phyloP scores from a whole-genome alignment of 2,113 vertebrate genomes.

The Ictalurus furcatus region DNA sequence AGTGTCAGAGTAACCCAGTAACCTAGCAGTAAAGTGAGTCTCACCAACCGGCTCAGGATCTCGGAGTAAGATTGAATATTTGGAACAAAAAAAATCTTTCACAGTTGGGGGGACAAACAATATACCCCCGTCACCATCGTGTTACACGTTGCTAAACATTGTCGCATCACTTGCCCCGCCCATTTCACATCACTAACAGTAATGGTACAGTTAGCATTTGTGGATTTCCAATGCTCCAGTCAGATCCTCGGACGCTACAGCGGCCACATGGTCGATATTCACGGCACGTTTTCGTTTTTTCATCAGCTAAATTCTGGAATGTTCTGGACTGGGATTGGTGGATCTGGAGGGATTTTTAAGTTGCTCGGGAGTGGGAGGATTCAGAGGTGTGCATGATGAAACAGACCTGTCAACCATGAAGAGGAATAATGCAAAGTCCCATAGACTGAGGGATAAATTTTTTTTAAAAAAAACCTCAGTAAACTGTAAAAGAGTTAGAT shows the following conservation, averaged over 20 bases:
- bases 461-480: neutral
- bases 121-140: neutral
- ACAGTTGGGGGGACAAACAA: neutral
- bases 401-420: neutral
- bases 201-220: neutral
- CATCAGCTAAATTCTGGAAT: neutral
- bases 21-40: neutral
- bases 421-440: neutral
- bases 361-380: neutral
- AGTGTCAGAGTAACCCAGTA: neutral
- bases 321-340: neutral
- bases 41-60: neutral
- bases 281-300: neutral
- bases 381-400: neutral
- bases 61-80: neutral
- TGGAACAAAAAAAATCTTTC: neutral
- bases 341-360: neutral
- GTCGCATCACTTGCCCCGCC: neutral
- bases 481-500: neutral
- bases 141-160: neutral
- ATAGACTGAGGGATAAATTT: neutral
- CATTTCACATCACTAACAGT: neutral
- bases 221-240: neutral
- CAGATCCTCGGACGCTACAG: neutral
- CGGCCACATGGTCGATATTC: neutral